Evolutionary conservation across 2,113 vertebrate species (phyloP), one percentile per base, ranked within the genome.

Genomic region (Apistogramma diplotaenia): DNA sequence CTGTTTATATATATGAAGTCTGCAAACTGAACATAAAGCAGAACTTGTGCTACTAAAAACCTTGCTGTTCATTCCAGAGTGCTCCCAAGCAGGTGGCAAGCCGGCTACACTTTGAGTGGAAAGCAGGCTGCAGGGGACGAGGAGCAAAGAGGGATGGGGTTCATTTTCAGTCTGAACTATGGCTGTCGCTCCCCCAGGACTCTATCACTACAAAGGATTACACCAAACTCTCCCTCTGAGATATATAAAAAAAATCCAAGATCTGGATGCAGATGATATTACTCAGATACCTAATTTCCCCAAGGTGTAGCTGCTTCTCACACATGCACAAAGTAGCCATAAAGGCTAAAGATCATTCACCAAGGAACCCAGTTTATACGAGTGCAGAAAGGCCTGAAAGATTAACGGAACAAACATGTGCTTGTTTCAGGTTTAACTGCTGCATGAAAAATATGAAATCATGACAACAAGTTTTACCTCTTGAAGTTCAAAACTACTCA

Each of bases 11-110:
- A 53, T 70, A 85, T 56, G 4, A 46, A 1, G 21, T 65, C 15
- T 23, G 10, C 21, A 23, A 35, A 29, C 7, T 25, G 4, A 84
- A 74, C 37, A 37, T 62, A 27, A 74, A 78, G 74, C 65, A 65
- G 76, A 87, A 87, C 89, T 91, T 87, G 83, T 93, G 89, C 83
- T 74, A 31, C 78, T 86, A 74, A 89, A 91, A 76, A 92, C 88
- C 90, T 85, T 87, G 85, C 82, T 86, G 83, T 78, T 79, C 75
- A 56, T 85, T 72, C 76, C 86, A 86, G 77, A 82, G 29, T 31
- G 82, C 67, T 74, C n/a, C 46, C 53, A 31, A 79, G 81, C 80
- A 72, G 84, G 82, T 70, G 54, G 87, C 80, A 59, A 23, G 62
- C 70, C 74, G 27, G 57, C 75, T 18, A 2, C 58, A 3, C 43